Evolutionary conservation across 2,797 vertebrate genomes (phyloP).

Genomic region (Percopsis omiscomaycus): DNA sequence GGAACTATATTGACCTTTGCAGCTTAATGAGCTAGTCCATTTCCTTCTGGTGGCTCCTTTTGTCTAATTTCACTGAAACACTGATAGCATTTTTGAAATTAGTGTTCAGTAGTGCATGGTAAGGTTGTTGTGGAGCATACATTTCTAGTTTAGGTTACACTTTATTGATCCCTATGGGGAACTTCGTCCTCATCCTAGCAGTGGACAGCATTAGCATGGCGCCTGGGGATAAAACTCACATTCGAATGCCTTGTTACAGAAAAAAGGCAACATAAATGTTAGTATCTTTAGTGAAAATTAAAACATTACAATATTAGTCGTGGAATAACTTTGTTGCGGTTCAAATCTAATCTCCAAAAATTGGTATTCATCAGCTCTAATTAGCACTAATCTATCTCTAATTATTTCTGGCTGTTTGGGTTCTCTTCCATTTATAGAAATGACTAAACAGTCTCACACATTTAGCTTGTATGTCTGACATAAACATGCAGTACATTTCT

Average conservation of each 20-base stretch:
- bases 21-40: slow-evolving; percentile 19
- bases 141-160: too few species aligned
- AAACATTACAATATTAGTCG: too few species aligned
- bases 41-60: not conserved
- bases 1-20: slow-evolving; percentile 2
- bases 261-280: too few species aligned
- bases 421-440: slow-evolving; percentile 8
- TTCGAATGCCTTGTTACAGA: too few species aligned
- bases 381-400: not conserved
- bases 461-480: slow-evolving; percentile 7
- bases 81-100: not conserved
- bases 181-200: too few species aligned
- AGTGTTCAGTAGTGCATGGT: not conserved
- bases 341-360: not conserved
- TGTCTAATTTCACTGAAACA: slow-evolving; percentile 1
- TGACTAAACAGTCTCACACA: slow-evolving; percentile 7
- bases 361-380: not conserved
- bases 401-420: not conserved
- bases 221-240: too few species aligned
- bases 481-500: slow-evolving; percentile 6
- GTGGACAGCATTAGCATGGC: too few species aligned
- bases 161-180: too few species aligned
- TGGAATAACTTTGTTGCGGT: too few species aligned
- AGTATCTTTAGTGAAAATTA: too few species aligned
- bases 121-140: not conserved